Conservation (phyloP, 1,140 invertebrate genomes). For the Caenorhabditis latens region DNA sequence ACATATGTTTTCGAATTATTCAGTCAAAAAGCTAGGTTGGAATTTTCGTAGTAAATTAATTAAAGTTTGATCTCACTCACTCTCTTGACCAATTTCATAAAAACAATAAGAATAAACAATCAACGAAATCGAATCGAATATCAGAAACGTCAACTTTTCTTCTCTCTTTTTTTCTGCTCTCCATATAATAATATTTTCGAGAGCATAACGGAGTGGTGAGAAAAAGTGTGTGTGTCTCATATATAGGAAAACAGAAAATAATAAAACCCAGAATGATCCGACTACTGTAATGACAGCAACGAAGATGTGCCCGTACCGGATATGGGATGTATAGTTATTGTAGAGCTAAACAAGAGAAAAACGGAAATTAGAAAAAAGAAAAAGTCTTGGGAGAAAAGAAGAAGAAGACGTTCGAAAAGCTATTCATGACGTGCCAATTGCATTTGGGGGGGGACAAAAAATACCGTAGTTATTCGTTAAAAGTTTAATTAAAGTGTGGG, state of each 20-base stretch:
- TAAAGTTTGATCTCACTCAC: background rate
- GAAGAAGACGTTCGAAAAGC: background rate
- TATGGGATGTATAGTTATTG: background rate
- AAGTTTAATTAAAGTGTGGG: conserved; percentile 8
- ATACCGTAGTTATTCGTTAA: background rate
- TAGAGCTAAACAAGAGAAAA: background rate
- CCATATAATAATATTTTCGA: conserved; percentile 19
- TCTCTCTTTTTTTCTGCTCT: background rate
- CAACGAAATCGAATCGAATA: background rate
- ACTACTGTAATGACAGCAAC: background rate
- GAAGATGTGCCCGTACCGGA: background rate
- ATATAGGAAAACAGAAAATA: background rate
- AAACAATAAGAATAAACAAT: conserved; percentile 1
- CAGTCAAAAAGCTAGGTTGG: no score
- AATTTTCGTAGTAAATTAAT: background rate
- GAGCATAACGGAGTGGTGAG: conserved; percentile 1
- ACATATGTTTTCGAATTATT: no score
- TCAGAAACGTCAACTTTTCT: conserved; percentile 24
- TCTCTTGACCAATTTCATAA: background rate
- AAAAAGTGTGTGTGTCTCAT: conserved; percentile 22
- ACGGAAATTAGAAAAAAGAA: background rate
- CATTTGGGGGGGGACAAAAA: background rate
- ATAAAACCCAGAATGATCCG: conserved; percentile 1
- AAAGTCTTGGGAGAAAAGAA: no score
- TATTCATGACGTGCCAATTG: background rate